phyloP scores from a whole-genome alignment of 1,140 invertebrate genomes.

The Muscidifurax raptorellus region DNA sequence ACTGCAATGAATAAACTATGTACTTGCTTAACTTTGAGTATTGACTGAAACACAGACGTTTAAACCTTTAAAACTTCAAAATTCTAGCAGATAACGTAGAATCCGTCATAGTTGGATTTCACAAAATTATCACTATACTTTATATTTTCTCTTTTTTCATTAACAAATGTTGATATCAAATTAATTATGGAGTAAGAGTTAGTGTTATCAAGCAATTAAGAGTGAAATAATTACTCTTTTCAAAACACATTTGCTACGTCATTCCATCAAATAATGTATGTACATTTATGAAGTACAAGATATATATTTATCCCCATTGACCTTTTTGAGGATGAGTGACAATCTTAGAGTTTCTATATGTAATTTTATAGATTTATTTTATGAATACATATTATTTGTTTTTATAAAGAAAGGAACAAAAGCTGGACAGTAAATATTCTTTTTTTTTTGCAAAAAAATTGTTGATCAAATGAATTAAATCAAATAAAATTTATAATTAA shows the following conservation, averaged over 20 bases:
- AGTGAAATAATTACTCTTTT: slow-evolving; percentile 28
- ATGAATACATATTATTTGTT: neutral
- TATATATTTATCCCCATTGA: slow-evolving; percentile 28
- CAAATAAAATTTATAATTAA: slow-evolving; percentile 33
- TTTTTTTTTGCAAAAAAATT: slow-evolving; percentile 24
- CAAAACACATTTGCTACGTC: slow-evolving; percentile 23
- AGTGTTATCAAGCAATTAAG: neutral
- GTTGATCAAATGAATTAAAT: neutral
- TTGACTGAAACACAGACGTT: slow-evolving; percentile 40
- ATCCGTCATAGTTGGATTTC: neutral
- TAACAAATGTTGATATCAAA: slow-evolving; percentile 12
- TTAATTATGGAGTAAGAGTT: slow-evolving; percentile 24
- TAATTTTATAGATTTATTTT: slow-evolving; percentile 41
- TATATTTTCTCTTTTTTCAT: neutral
- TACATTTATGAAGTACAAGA: slow-evolving; percentile 14
- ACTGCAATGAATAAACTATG: slow-evolving; percentile 31
- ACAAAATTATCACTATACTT: neutral
- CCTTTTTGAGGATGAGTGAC: slow-evolving; percentile 42
- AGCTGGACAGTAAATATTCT: neutral
- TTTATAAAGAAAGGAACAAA: slow-evolving; percentile 16
- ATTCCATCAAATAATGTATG: slow-evolving; percentile 27
- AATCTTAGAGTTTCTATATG: slow-evolving; percentile 32
- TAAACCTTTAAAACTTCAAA: slow-evolving; percentile 18
- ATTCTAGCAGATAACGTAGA: neutral
- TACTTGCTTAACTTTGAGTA: slow-evolving; percentile 35